These are phyloP conservation scores for Drosophila austrosaltans DNA, from an alignment of 2,888 invertebrate species.

Conservation along the genomic window DNA sequence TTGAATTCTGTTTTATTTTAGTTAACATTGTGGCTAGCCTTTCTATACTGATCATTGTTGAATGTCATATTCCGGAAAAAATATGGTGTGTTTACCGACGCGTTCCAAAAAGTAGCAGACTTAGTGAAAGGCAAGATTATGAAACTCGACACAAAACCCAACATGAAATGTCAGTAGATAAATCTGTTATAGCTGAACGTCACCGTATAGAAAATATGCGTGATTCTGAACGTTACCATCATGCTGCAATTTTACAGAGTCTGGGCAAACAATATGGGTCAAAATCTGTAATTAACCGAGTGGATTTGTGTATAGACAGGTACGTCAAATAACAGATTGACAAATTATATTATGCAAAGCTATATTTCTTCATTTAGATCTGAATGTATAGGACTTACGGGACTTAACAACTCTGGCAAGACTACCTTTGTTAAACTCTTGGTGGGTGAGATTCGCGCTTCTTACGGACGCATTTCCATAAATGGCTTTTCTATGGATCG, in stretches of 20 bases:
- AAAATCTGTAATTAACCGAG: constrained; percentile 29
- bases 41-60: constrained; percentile 4
- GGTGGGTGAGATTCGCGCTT: constrained; percentile 31
- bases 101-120: not conserved
- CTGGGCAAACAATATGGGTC: constrained; percentile 38
- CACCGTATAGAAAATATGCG: constrained; percentile 26
- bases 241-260: constrained; percentile 34
- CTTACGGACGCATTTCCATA: constrained; percentile 55
- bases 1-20: constrained; percentile 20
- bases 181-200: constrained; percentile 41
- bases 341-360: not conserved
- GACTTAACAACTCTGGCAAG: constrained; percentile 58
- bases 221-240: constrained; percentile 6
- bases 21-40: not conserved
- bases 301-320: constrained; percentile 55
- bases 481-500: constrained; percentile 32
- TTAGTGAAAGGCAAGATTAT: not conserved
- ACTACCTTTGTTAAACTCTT: constrained; percentile 50
- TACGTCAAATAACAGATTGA: constrained; percentile 26
- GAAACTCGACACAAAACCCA: not conserved
- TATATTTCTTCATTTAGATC: constrained; percentile 34
- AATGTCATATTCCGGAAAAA: constrained; percentile 12
- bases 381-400: constrained; percentile 61
- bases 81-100: not conserved
- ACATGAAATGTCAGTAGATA: constrained; percentile 26